Conservation (phyloP, 2,113 vertebrate genomes). For the Aptenodytes patagonicus region DNA sequence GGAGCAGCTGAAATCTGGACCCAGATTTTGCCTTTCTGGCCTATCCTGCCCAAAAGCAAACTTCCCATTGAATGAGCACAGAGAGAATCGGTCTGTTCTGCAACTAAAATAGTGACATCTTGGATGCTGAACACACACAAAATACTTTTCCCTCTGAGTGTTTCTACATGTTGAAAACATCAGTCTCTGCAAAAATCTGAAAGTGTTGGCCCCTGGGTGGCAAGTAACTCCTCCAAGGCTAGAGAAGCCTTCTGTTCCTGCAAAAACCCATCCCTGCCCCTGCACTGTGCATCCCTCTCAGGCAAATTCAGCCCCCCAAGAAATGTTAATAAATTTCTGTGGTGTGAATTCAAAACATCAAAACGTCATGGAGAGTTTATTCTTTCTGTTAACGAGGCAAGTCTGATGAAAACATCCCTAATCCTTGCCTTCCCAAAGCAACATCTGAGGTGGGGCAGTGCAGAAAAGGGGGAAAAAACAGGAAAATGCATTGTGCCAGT, state of each 20-base stretch:
- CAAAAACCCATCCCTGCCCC: not conserved
- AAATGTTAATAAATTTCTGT: not conserved
- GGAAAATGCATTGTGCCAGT: not conserved
- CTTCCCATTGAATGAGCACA: not conserved
- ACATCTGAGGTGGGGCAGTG: not conserved
- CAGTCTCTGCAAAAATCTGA: not conserved
- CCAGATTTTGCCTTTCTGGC: not conserved
- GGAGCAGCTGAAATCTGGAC: not conserved
- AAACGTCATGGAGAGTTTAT: not conserved
- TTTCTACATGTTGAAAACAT: not conserved
- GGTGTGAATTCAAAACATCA: not conserved
- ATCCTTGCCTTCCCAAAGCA: not conserved
- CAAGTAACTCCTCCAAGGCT: not conserved
- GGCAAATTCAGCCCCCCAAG: not conserved
- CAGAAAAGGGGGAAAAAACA: not conserved
- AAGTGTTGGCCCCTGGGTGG: not conserved
- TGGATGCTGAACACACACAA: not conserved
- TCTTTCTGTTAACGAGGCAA: not conserved
- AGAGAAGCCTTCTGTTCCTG: not conserved
- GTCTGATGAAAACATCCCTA: not conserved
- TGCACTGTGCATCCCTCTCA: not conserved
- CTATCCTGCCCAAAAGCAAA: not conserved
- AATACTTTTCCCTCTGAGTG: not conserved
- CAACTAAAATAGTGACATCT: not conserved
- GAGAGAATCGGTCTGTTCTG: not conserved